Conservation (phyloP, 2,113 vertebrate species). For the Arvicanthis niloticus region DNA sequence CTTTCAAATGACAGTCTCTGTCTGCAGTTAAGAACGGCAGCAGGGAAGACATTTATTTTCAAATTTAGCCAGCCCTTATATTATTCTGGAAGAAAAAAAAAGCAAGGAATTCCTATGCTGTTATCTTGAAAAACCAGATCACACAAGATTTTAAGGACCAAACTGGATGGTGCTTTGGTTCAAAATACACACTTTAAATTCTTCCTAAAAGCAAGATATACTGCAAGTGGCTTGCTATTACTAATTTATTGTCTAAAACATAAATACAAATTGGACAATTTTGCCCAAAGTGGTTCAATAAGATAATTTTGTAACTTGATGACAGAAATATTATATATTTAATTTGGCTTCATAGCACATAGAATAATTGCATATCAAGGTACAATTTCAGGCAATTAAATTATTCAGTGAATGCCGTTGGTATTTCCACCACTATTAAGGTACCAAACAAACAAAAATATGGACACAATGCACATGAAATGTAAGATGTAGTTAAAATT, state of each 20-base stretch:
- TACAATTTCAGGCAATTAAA: constrained; percentile 24
- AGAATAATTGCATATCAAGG: background rate
- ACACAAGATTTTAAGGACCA: constrained; percentile 47
- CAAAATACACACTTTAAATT: background rate
- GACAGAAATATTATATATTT: background rate
- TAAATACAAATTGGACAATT: background rate
- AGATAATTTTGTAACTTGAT: constrained; percentile 12
- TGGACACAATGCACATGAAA: background rate
- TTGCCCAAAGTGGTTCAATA: constrained; percentile 11
- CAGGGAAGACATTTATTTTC: constrained; percentile 74
- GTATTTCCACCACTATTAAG: background rate
- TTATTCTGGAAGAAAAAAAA: constrained; percentile 28
- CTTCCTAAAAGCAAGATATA: constrained; percentile 62
- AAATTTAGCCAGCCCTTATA: constrained; percentile 59
- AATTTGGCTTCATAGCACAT: background rate
- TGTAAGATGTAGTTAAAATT: background rate
- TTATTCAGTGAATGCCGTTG: constrained; percentile 13
- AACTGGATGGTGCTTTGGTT: background rate
- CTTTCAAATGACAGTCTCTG: constrained; percentile 66
- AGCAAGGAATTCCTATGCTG: background rate
- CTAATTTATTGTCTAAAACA: constrained; percentile 55
- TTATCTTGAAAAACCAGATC: constrained; percentile 29
- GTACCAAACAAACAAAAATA: constrained; percentile 35
- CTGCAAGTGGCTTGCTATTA: background rate
- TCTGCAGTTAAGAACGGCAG: constrained; percentile 67